Evolutionary conservation across 2,888 invertebrate genomes (phyloP), one percentile per base, ranked within the genome.

Genomic region (Idaea straminata): DNA sequence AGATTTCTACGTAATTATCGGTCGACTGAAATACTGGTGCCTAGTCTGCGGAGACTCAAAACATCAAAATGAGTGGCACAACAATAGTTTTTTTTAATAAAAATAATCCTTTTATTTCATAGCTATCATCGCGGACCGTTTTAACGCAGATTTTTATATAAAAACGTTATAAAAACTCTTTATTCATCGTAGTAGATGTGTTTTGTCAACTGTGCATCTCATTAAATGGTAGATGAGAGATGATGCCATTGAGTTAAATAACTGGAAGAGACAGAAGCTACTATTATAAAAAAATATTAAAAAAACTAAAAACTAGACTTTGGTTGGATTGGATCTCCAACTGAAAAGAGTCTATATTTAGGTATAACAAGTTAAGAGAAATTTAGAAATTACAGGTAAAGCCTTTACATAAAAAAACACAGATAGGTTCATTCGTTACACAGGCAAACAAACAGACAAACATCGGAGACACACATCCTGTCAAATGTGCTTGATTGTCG

Each of bases 181-280:
- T 75, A 79, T 80, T 82, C 76, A 81, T 79, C 74, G 74, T 68
- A 65, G 69, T 74, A 71, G 77, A 74, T 78, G 79, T 82, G 84
- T 83, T 87, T 86, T 86, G 89, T 89, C 88, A 89, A 86, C 85
- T 85, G 87, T 84, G 86, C 87, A 83, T 86, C 85, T 88, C 85
- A 88, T 89, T 89, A 86, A 76, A 80, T 75, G 65, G 63, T 64
- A 73, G 75, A 80, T 78, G 73, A 62, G 64, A 38, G 72, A 68
- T 64, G 16, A 5, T 34, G 13, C 6, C 34, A 25, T 10, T 34
- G 59, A 59, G 3, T 25, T 61, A 69, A 38, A 62, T 63, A 36
- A 62, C 75, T 76, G 63, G 77, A 78, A 73, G 68, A 34, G 68
- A 25, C 67, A n/a, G n/a, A n/a, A n/a, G n/a, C n/a, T n/a, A 59